These are phyloP conservation scores for Ormyrus thymus DNA, from an alignment of 2,888 invertebrate species.

Conservation along the genomic window DNA sequence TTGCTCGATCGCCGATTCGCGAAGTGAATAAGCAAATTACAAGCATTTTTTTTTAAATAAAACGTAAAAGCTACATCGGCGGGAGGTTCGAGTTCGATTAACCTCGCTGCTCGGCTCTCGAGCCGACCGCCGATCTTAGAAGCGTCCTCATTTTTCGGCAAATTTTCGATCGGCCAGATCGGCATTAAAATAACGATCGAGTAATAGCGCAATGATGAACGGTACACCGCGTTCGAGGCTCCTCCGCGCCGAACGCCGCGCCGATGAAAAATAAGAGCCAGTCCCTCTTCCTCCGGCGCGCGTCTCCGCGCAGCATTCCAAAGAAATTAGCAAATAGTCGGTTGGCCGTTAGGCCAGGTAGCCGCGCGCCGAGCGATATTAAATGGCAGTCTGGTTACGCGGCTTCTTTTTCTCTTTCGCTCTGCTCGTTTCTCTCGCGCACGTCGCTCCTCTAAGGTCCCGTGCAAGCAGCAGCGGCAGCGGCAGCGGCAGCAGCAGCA, in stretches of 20 bases:
- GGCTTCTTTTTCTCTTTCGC: slow-evolving; percentile 52
- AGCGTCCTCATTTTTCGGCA: background rate
- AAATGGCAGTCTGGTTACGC: slow-evolving; percentile 67
- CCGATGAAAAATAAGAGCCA: background rate
- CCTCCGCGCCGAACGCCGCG: background rate
- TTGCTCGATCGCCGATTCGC: too few relatives aligned
- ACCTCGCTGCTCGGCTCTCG: too few relatives aligned
- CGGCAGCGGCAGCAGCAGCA: slow-evolving; percentile 34
- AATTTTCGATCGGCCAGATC: slow-evolving; percentile 17
- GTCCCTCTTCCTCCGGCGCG: too few relatives aligned
- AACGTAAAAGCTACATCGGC: too few relatives aligned
- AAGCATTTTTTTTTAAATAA: too few relatives aligned
- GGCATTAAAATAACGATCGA: slow-evolving; percentile 29
- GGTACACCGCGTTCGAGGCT: slow-evolving; percentile 12
- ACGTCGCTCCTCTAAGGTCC: slow-evolving; percentile 59
- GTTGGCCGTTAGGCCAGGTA: slow-evolving; percentile 62
- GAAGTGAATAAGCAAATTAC: too few relatives aligned
- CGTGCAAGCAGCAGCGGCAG: slow-evolving; percentile 47
- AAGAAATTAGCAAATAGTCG: slow-evolving; percentile 68
- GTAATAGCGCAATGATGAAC: slow-evolving; percentile 29
- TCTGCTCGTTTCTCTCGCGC: slow-evolving; percentile 32
- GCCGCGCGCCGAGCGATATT: slow-evolving; percentile 64
- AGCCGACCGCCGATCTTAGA: too few relatives aligned
- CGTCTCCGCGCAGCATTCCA: slow-evolving; percentile 62
- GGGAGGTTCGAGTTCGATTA: too few relatives aligned